These are phyloP conservation scores for Glossophaga mutica DNA, from an alignment of 2,797 vertebrate species.

Conservation along the genomic window DNA sequence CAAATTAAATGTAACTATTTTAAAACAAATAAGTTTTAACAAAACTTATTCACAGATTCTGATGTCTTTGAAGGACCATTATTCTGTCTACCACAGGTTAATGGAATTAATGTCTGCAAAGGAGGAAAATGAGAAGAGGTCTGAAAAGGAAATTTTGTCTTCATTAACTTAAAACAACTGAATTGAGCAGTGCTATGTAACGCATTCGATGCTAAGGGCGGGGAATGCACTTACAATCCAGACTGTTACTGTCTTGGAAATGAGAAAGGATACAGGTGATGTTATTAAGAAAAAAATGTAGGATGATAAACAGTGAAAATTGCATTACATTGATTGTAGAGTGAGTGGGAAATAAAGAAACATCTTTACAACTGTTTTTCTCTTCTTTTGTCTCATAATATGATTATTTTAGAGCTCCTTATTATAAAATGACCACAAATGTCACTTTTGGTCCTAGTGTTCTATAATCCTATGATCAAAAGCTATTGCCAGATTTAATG, in stretches of 20 bases:
- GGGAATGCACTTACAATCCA: not conserved
- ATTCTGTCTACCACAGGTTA: not conserved
- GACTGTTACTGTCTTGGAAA: not conserved
- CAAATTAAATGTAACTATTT: not conserved
- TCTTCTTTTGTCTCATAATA: constrained; percentile 16
- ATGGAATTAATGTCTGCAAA: not conserved
- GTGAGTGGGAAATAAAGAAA: constrained; percentile 9
- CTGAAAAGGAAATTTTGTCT: not conserved
- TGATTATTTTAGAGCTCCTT: constrained; percentile 54
- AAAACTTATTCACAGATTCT: not conserved
- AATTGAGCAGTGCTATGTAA: not conserved
- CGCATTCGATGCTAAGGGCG: not conserved
- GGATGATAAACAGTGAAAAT: not conserved
- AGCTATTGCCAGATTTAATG: constrained; percentile 51
- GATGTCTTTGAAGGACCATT: not conserved
- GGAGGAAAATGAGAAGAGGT: constrained; percentile 12
- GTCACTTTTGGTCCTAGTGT: not conserved
- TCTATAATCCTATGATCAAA: constrained; percentile 54
- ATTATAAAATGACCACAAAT: constrained; percentile 52
- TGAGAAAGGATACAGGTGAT: not conserved
- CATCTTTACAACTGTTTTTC: constrained; percentile 27
- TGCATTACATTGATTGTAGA: not conserved
- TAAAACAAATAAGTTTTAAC: not conserved
- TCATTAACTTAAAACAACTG: constrained; percentile 11
- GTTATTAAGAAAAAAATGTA: not conserved